Percentiles rank a stretch among this genome's conserved stretches.
Evolutionary conservation across 2,113 vertebrate genomes (phyloP).

Genomic region (Phoxinus phoxinus): DNA sequence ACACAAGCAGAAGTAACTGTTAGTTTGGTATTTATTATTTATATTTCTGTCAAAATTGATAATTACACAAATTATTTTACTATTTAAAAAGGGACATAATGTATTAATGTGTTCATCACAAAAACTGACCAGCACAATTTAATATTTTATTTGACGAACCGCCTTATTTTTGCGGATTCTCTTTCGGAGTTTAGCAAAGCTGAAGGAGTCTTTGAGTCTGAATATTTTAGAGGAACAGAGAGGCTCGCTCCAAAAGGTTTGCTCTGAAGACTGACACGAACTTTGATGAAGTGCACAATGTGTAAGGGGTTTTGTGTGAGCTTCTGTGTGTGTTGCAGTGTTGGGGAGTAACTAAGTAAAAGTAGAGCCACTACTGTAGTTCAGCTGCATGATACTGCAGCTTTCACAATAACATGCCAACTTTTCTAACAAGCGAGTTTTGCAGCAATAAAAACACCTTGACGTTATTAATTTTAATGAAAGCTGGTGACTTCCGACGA

Average conservation of each 20-base stretch:
- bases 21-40: neutral
- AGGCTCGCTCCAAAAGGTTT: slow-evolving; percentile 20
- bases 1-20: neutral
- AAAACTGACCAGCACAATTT: neutral
- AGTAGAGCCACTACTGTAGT: neutral
- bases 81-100: neutral
- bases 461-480: neutral
- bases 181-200: neutral
- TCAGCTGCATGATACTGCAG: neutral
- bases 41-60: neutral
- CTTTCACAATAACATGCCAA: neutral
- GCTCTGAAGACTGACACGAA: slow-evolving; percentile 24
- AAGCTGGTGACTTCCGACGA: neutral
- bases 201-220: slow-evolving; percentile 28
- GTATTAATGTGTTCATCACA: neutral
- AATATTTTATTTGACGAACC: neutral
- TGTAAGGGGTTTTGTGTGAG: slow-evolving; percentile 11
- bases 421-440: neutral
- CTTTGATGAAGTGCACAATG: neutral
- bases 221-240: slow-evolving; percentile 52
- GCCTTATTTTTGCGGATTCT: neutral
- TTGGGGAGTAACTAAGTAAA: neutral
- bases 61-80: neutral
- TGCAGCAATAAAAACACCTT: neutral
- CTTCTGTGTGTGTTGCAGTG: neutral